Evolutionary conservation across 2,888 invertebrate species (phyloP).

Genomic region (Eubasilissa splendida): DNA sequence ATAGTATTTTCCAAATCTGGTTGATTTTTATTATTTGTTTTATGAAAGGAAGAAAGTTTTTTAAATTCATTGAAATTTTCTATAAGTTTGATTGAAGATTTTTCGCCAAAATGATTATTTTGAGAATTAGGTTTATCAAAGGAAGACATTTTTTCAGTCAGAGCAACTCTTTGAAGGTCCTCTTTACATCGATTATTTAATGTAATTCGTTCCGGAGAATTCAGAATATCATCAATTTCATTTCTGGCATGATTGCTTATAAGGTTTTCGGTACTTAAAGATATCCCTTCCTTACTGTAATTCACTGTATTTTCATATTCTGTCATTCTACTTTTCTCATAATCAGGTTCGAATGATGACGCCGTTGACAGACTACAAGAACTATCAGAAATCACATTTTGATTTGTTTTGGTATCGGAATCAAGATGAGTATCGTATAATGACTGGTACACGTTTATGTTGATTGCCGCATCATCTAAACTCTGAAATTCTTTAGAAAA

Average conservation of each 20-base stretch:
- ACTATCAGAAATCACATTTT: constrained; percentile 19
- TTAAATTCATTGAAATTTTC: constrained; percentile 90
- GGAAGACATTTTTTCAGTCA: constrained; percentile 71
- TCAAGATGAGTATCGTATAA: constrained; percentile 21
- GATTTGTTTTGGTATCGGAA: constrained; percentile 24
- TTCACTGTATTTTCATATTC: background rate
- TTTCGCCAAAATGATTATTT: constrained; percentile 32
- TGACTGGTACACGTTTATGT: constrained; percentile 17
- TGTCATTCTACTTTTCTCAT: background rate
- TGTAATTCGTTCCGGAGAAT: constrained; percentile 21
- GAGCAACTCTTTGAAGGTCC: constrained; percentile 31
- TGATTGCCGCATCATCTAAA: constrained; percentile 75
- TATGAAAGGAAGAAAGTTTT: constrained; percentile 75
- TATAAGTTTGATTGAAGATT: constrained; percentile 67
- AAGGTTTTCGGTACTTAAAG: constrained; percentile 9
- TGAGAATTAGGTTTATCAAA: constrained; percentile 68
- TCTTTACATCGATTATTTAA: constrained; percentile 38
- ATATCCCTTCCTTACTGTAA: constrained; percentile 5
- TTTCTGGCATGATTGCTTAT: background rate
- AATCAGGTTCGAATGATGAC: constrained; percentile 30
- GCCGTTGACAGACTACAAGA: constrained; percentile 28
- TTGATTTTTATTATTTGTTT: constrained; percentile 60
- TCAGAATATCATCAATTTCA: constrained; percentile 1
- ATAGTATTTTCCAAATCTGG: constrained; percentile 63
- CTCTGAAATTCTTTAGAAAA: constrained; percentile 79